phyloP scores from a whole-genome alignment of 1,140 invertebrate species.

The Episyrphus balteatus region DNA sequence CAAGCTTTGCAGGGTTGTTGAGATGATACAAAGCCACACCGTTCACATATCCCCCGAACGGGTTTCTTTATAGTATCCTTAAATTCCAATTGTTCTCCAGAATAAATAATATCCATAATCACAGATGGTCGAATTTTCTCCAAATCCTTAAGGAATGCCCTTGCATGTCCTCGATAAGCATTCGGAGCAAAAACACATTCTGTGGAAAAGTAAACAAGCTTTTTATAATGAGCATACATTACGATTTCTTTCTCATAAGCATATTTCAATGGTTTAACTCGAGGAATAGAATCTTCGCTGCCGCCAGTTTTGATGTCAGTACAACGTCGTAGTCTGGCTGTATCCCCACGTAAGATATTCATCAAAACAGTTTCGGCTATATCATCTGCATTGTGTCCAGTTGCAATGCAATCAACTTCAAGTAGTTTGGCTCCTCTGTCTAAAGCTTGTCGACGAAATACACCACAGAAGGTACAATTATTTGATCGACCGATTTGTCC shows the following conservation, averaged over 20 bases:
- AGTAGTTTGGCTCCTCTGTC: conserved; percentile 84
- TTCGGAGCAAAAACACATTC: conserved; percentile 98
- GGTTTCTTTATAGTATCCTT: conserved; percentile 75
- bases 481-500: conserved; percentile 89
- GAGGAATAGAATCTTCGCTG: conserved; percentile 74
- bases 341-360: conserved; percentile 95
- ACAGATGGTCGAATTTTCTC: conserved; percentile 87
- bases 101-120: conserved; percentile 97
- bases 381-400: conserved; percentile 99
- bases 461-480: conserved; percentile 98
- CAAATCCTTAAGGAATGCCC: conserved; percentile 89
- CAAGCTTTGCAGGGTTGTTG: conserved; percentile 96
- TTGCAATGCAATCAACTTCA: conserved; percentile 86
- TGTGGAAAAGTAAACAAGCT: conserved; percentile 97
- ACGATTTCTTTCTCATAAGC: conserved; percentile 99
- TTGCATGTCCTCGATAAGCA: conserved; percentile 90
- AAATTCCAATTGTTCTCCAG: conserved; percentile 78
- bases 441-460: conserved; percentile 90
- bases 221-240: conserved; percentile 97
- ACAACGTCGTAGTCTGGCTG: conserved; percentile 83
- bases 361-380: conserved; percentile 97
- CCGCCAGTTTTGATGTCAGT: conserved; percentile 79
- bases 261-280: conserved; percentile 97
- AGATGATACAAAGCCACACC: conserved; percentile 93
- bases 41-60: conserved; percentile 62